Base-by-base conservation (phyloP, 2,113 vertebrate genomes). In the Ptychochromis oligacanthus region DNA sequence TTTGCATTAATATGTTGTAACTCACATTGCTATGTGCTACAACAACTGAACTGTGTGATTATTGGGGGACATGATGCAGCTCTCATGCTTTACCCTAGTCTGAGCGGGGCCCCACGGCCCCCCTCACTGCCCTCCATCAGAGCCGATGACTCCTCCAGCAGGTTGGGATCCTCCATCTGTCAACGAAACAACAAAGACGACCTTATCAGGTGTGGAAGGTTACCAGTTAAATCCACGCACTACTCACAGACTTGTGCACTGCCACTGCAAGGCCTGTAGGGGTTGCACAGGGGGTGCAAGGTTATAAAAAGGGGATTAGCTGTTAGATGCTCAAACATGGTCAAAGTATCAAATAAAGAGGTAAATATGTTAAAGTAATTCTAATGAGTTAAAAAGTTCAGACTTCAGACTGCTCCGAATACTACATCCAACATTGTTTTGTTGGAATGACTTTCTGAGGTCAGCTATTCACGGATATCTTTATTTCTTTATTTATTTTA, bases 151-250 rank as follows among this genome's bases (percentile, higher is more conserved):
- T 99, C 98, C 94, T 99, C 98, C 93, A 99, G 94, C 92, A 99
- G 95, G 91, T 99, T 98, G 85, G 98, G 98, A 96, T 99, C 98
- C 95, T 99, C 98, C 98, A 99, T 99, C 98, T 99, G 96, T 94
- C 96, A 96, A 95, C 96, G 94, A 83, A 5, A 82, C 95, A 94
- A 91, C 60, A 72, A 67, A 26, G 4, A 52, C 17, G 40, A 52
- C 43, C 26, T 72, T 0, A n/a, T 52, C 11, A 72, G 65, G 24
- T 13, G 43, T 31, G 20, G 65, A 17, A 49, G 20, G 11, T 20
- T 2, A 31, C 17, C 43, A 52, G 7, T 72, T 72, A 52, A 43
- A 10, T 10, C 17, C 65, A 31, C 13, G 6, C 26, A 31, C 20
- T 24, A 72, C 26, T 12, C 43, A 28, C n/a, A 64, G 24, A 72